These are phyloP conservation scores for Nineta flava DNA, from an alignment of 2,888 invertebrate species.

Conservation along the genomic window DNA sequence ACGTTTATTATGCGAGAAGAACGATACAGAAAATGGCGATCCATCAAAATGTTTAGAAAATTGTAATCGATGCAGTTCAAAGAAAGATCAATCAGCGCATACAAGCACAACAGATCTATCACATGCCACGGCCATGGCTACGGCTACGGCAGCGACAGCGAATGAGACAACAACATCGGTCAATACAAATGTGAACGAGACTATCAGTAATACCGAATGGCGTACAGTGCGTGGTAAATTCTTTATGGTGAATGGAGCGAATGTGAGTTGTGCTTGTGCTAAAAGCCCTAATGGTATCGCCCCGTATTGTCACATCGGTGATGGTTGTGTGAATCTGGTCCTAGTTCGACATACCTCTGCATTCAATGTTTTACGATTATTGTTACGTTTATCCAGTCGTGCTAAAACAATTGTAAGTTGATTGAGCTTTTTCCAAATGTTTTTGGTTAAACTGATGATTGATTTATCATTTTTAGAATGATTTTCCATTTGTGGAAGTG, in stretches of 20 bases:
- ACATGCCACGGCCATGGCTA: too few relatives aligned
- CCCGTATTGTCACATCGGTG: constrained; percentile 61
- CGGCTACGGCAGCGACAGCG: too few relatives aligned
- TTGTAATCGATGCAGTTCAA: constrained; percentile 27
- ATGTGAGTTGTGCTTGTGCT: constrained; percentile 59
- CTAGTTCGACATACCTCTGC: constrained; percentile 56
- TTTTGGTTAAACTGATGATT: neutral
- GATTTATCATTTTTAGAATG: constrained; percentile 30
- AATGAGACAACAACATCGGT: too few relatives aligned
- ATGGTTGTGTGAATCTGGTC: constrained; percentile 63
- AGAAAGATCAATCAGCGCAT: neutral
- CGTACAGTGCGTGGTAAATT: constrained; percentile 51
- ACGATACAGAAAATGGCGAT: constrained; percentile 25
- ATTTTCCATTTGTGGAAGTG: constrained; percentile 58
- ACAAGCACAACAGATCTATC: neutral
- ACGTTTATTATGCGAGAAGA: constrained; percentile 31
- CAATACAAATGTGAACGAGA: too few relatives aligned
- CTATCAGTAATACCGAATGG: constrained; percentile 23
- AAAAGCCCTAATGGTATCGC: constrained; percentile 62
- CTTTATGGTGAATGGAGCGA: constrained; percentile 61
- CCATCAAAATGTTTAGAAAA: constrained; percentile 31
- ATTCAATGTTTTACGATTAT: constrained; percentile 50
- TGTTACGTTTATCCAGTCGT: constrained; percentile 44
- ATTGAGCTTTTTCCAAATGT: neutral
- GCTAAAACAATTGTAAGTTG: constrained; percentile 41